A percentile compares a stretch with the other conserved stretches of the same genome.
phyloP scores from a whole-genome alignment of 2,888 invertebrate species.

The Tipula vernalis region DNA sequence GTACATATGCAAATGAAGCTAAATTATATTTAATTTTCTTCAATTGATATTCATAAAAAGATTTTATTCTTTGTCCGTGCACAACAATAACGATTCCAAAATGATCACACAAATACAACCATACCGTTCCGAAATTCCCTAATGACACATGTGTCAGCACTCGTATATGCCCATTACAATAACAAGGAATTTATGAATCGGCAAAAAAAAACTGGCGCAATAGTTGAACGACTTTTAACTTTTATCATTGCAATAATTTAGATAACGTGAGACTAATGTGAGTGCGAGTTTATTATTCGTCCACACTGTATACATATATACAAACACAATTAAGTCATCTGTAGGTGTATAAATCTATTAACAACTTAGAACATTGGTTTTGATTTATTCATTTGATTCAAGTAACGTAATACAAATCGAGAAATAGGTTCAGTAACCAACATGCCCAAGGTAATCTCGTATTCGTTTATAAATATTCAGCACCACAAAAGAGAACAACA shows the following conservation, averaged over 20 bases:
- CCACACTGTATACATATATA: too few species aligned
- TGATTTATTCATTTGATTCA: neutral
- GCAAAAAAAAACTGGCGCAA: neutral
- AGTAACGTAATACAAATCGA: neutral
- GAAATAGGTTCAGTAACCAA: neutral
- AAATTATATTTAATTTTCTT: conserved; percentile 4
- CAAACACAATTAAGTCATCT: neutral
- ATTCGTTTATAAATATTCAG: neutral
- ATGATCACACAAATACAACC: neutral
- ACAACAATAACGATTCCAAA: neutral
- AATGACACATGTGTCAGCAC: neutral
- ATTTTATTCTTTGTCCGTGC: neutral
- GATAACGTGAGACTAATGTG: too few species aligned
- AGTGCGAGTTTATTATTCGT: too few species aligned
- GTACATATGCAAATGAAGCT: neutral
- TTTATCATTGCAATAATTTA: neutral
- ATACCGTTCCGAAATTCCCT: neutral
- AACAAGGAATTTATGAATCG: neutral
- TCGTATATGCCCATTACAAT: too few species aligned
- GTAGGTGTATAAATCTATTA: neutral
- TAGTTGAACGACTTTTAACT: neutral
- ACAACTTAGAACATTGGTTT: neutral
- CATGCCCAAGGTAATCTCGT: neutral
- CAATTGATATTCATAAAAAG: neutral
- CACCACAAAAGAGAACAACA: neutral